Evolutionary conservation across 2,113 vertebrate species (phyloP).

Genomic region (Pterocles orientalis): DNA sequence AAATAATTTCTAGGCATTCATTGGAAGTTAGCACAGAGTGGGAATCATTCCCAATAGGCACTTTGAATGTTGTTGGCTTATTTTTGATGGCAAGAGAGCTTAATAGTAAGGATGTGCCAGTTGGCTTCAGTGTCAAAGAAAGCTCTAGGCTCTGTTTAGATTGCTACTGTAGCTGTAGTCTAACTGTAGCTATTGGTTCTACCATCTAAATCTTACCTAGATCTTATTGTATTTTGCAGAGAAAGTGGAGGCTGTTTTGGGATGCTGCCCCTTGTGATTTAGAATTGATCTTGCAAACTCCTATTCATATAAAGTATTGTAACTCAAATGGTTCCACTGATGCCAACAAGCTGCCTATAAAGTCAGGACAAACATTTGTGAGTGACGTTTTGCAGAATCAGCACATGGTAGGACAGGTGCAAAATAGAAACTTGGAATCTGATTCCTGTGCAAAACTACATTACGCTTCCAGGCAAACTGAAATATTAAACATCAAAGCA

Average conservation of each 20-base stretch:
- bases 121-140: constrained; percentile 36
- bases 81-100: constrained; percentile 44
- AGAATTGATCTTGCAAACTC: not conserved
- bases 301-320: not conserved
- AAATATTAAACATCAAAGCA: not conserved
- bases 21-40: constrained; percentile 14
- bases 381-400: constrained; percentile 3
- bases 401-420: not conserved
- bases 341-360: not conserved
- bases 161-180: not conserved
- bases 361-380: not conserved
- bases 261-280: not conserved
- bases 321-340: not conserved
- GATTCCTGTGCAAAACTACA: not conserved
- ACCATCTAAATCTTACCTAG: not conserved
- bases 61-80: constrained; percentile 20
- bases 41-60: constrained; percentile 42
- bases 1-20: constrained; percentile 15
- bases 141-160: constrained; percentile 1
- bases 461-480: not conserved
- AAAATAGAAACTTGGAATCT: not conserved
- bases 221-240: not conserved
- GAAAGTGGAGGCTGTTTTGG: not conserved
- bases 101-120: constrained; percentile 31
- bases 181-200: not conserved